phyloP scores from a whole-genome alignment of 2,797 vertebrate species.

The Kryptolebias ocellatus region DNA sequence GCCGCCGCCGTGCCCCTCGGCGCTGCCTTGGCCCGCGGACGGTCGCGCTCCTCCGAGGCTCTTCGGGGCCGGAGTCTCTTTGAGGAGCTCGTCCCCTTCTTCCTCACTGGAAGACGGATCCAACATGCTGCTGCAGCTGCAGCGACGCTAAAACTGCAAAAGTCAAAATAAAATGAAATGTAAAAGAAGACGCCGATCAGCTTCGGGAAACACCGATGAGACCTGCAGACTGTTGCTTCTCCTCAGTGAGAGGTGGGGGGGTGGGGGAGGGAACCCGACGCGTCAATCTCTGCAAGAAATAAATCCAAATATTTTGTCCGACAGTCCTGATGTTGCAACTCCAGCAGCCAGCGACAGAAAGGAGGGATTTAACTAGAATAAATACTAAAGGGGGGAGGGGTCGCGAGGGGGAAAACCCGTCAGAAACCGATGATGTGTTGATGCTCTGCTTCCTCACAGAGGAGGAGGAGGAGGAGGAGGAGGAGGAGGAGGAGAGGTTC shows the following conservation, averaged over 20 bases:
- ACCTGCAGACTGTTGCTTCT: constrained; percentile 27
- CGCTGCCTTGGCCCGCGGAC: constrained; percentile 84
- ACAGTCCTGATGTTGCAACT: constrained; percentile 29
- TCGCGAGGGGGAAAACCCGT: constrained; percentile 19
- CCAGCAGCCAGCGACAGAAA: constrained; percentile 14
- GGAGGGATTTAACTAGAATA: constrained; percentile 45
- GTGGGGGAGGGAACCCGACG: constrained; percentile 4
- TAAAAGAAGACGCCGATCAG: neutral
- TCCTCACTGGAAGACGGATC: constrained; percentile 98
- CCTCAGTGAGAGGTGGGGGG: neutral
- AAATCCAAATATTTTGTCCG: constrained; percentile 9
- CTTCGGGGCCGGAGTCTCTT: constrained; percentile 87
- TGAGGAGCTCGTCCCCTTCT: constrained; percentile 91
- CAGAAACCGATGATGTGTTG: constrained; percentile 30
- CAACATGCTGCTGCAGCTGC: constrained; percentile 83
- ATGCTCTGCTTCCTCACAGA: constrained; percentile 15
- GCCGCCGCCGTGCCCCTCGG: constrained; percentile 75
- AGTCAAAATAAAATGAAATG: constrained; percentile 14
- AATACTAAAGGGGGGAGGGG: constrained; percentile 48
- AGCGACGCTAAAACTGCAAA: constrained; percentile 23
- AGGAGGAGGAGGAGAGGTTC: constrained; percentile 27
- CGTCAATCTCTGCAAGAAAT: neutral
- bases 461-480: neutral
- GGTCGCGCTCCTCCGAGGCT: constrained; percentile 79
- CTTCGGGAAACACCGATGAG: constrained; percentile 6